Evolutionary conservation across 2,797 vertebrate species (phyloP).

Genomic region (Mionectes olivaceus): DNA sequence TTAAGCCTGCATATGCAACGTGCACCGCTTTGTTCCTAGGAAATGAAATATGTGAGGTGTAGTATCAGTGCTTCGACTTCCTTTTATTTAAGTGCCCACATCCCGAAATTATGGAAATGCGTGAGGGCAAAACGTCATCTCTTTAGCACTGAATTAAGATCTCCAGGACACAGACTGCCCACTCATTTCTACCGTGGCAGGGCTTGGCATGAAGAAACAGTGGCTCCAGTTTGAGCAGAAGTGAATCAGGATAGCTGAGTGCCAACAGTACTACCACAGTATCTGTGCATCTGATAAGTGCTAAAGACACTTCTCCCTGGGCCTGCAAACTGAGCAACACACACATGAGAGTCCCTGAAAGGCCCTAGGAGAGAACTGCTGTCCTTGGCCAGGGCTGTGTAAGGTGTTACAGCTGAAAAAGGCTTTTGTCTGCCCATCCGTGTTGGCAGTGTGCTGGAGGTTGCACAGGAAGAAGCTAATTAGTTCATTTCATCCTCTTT

Average conservation of each 20-base stretch:
- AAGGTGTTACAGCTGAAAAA: background rate
- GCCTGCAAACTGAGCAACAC: background rate
- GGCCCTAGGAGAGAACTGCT: background rate
- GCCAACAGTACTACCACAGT: background rate
- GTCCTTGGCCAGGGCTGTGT: background rate
- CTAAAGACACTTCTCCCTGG: background rate
- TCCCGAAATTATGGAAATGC: background rate
- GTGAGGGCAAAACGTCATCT: background rate
- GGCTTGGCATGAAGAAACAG: background rate
- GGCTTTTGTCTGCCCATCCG: background rate
- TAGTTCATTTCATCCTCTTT: slow-evolving; percentile 9
- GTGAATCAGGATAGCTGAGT: background rate
- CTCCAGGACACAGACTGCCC: background rate
- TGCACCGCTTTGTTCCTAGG: background rate
- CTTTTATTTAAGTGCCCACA: background rate
- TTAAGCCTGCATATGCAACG: background rate
- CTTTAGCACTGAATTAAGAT: background rate
- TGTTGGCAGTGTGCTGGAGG: background rate
- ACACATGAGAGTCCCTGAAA: background rate
- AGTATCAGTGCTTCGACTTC: background rate
- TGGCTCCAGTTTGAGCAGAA: background rate
- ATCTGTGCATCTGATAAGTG: background rate
- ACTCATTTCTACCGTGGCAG: background rate
- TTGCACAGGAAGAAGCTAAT: slow-evolving; percentile 8
- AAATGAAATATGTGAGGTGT: background rate